These are phyloP conservation scores for Stegodyphus dumicola DNA, from an alignment of 1,140 invertebrate genomes.

Conservation along the genomic window DNA sequence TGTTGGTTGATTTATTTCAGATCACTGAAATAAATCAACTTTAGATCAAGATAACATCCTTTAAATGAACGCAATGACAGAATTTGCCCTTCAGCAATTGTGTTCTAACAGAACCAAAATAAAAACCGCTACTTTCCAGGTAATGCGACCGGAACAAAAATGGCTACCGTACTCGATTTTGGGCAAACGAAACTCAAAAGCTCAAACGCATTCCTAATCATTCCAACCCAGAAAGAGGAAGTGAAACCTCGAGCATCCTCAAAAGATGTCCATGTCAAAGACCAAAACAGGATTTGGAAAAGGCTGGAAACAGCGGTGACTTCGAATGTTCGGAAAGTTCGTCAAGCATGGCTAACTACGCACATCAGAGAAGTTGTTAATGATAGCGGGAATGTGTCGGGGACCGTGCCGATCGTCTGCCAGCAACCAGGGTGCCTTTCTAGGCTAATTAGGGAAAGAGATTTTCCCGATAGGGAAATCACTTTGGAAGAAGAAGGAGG, in stretches of 20 bases:
- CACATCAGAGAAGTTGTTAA: conserved; percentile 38
- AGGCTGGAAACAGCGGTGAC: neutral
- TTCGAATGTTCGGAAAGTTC: conserved; percentile 20
- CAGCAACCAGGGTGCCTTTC: neutral
- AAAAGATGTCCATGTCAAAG: conserved; percentile 33
- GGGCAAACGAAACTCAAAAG: too few relatives aligned
- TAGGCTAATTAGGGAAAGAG: conserved; percentile 33
- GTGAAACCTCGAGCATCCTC: neutral
- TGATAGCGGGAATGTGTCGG: conserved; percentile 7
- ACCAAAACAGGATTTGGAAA: neutral
- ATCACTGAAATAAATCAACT: too few relatives aligned
- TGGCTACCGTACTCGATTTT: too few relatives aligned
- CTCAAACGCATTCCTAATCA: too few relatives aligned
- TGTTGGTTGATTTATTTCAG: too few relatives aligned
- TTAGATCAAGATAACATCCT: too few relatives aligned
- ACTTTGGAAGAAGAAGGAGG: neutral
- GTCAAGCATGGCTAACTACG: conserved; percentile 36
- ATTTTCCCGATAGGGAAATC: neutral
- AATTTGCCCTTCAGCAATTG: too few relatives aligned
- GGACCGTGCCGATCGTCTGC: conserved; percentile 7
- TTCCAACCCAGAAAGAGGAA: too few relatives aligned
- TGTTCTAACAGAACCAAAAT: too few relatives aligned
- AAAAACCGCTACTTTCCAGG: too few relatives aligned
- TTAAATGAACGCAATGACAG: too few relatives aligned
- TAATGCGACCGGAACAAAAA: too few relatives aligned